phyloP scores from a whole-genome alignment of 2,888 invertebrate species.

The Kryphioiulus occultus region DNA sequence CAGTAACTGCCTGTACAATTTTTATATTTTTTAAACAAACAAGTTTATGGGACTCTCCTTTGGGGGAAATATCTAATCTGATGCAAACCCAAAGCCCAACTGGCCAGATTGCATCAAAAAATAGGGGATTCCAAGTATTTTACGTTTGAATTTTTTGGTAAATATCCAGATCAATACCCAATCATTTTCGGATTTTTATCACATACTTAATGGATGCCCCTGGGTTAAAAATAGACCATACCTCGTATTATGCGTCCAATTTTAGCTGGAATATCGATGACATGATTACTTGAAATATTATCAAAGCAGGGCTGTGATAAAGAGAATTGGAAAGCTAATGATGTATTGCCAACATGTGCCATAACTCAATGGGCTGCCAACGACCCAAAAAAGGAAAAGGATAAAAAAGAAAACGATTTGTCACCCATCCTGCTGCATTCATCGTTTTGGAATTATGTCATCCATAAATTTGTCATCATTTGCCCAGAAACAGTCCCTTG shows the following conservation, averaged over 20 bases:
- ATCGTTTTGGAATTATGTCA: slow-evolving; percentile 36
- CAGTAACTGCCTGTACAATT: no score
- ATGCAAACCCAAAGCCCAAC: no score
- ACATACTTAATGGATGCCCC: background rate
- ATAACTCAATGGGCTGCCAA: slow-evolving; percentile 29
- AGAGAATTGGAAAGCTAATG: slow-evolving; percentile 38
- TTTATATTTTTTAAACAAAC: no score
- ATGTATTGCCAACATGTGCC: slow-evolving; percentile 39
- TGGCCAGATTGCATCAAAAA: no score
- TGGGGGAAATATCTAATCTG: no score
- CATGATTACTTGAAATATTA: slow-evolving; percentile 36
- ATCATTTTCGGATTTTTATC: background rate
- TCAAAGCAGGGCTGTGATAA: slow-evolving; percentile 36
- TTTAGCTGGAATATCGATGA: background rate
- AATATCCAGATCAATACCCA: background rate
- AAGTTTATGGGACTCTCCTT: no score
- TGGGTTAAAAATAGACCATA: background rate
- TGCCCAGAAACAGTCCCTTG: background rate
- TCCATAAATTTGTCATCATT: slow-evolving; percentile 40
- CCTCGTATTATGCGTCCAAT: background rate
- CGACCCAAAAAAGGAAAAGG: background rate
- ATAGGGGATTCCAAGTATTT: background rate
- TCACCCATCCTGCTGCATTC: slow-evolving; percentile 32
- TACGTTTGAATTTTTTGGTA: background rate
- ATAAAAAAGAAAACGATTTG: background rate